Evolutionary conservation across 2,888 invertebrate genomes (phyloP).

Genomic region (Teinopalpus imperialis): DNA sequence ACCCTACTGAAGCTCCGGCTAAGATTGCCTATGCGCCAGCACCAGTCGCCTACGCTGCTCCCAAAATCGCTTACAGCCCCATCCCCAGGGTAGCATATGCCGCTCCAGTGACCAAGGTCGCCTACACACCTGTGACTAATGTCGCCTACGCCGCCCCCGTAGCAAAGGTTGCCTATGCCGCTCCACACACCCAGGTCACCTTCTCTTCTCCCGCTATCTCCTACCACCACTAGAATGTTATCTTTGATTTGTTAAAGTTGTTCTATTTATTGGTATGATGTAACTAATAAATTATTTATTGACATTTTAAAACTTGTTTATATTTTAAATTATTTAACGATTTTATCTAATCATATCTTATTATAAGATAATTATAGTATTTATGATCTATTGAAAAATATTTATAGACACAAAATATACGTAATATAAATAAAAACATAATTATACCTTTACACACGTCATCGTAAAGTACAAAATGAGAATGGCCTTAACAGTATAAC

Average conservation of each 20-base stretch:
- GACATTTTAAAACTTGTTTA: neutral
- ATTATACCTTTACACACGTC: too few species aligned
- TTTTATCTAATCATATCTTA: too few species aligned
- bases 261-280: slow-evolving; percentile 24
- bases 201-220: slow-evolving; percentile 64
- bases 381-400: too few species aligned
- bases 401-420: too few species aligned
- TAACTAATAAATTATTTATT: slow-evolving; percentile 28
- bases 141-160: slow-evolving; percentile 35
- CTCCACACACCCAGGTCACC: slow-evolving; percentile 50
- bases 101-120: slow-evolving; percentile 42
- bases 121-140: slow-evolving; percentile 38
- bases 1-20: slow-evolving; percentile 42
- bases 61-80: slow-evolving; percentile 47
- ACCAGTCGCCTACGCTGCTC: slow-evolving; percentile 37
- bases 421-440: too few species aligned
- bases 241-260: slow-evolving; percentile 24
- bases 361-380: too few species aligned
- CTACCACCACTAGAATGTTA: slow-evolving; percentile 58
- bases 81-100: slow-evolving; percentile 42
- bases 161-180: slow-evolving; percentile 41
- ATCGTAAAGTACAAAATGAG: too few species aligned
- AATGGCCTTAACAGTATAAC: too few species aligned
- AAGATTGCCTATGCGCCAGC: slow-evolving; percentile 35
- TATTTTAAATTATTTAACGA: neutral